Evolutionary conservation across 2,888 invertebrate genomes (phyloP).

Genomic region (Syrista parreyssii): DNA sequence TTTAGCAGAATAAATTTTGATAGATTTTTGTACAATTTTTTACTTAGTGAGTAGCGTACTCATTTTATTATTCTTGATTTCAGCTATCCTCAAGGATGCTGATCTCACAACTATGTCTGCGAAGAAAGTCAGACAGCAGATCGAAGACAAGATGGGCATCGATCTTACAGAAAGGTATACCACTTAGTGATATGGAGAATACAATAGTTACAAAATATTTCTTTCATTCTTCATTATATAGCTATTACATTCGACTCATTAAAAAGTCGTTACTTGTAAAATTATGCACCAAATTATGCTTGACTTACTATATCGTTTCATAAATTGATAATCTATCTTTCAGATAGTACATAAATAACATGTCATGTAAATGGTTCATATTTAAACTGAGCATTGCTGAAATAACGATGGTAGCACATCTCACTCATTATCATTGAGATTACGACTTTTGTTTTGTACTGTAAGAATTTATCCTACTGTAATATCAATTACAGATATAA

Average conservation of each 20-base stretch:
- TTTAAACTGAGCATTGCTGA: not conserved
- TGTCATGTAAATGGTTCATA: not conserved
- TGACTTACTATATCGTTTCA: not conserved
- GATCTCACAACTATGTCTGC: conserved; percentile 87
- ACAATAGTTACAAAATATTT: not conserved
- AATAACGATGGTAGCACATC: not conserved
- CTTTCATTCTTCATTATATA: not conserved
- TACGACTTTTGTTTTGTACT: not conserved
- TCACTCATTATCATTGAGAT: not conserved
- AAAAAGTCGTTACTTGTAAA: not conserved
- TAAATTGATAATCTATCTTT: not conserved
- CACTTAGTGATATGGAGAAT: not conserved
- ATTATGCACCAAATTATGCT: not conserved
- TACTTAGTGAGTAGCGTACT: not conserved
- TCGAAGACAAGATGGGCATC: conserved; percentile 83
- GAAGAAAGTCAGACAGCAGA: conserved; percentile 87
- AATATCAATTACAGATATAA: not conserved
- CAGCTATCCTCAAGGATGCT: conserved; percentile 88
- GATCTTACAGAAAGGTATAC: conserved; percentile 76
- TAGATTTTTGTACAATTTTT: not conserved
- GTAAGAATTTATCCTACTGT: not conserved
- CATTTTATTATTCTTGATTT: conserved; percentile 40
- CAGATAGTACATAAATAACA: not conserved
- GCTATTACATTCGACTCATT: not conserved
- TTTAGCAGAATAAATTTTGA: not conserved